Evolutionary conservation across 2,113 vertebrate genomes (phyloP).

Genomic region (Cygnus buccinator): DNA sequence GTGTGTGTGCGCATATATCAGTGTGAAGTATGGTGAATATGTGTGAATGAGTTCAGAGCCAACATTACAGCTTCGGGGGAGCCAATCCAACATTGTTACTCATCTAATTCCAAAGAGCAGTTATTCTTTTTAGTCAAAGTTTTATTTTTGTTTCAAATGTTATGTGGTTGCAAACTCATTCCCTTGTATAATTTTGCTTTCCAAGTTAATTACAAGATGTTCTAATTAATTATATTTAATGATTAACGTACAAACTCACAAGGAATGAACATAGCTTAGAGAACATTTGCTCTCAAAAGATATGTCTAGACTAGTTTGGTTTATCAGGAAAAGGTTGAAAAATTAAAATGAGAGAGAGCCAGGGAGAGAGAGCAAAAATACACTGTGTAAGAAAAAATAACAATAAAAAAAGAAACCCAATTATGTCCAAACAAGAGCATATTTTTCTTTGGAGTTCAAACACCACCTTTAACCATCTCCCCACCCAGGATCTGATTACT

Average conservation of each 20-base stretch:
- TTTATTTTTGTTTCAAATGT: conserved; percentile 75
- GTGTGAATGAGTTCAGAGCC: conserved; percentile 2
- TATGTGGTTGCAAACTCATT: conserved; percentile 75
- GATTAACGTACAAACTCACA: conserved; percentile 76
- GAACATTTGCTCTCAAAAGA: conserved; percentile 72
- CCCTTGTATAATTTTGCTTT: conserved; percentile 74
- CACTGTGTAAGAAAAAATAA: conserved; percentile 58
- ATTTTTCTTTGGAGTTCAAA: conserved; percentile 69
- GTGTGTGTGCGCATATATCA: not conserved
- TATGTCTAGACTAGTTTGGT: conserved; percentile 74
- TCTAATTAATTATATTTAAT: conserved; percentile 79
- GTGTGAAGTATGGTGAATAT: not conserved
- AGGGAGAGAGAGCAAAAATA: conserved; percentile 49
- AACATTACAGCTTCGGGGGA: conserved; percentile 38
- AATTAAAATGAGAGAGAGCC: conserved; percentile 59
- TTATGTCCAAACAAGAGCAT: conserved; percentile 68
- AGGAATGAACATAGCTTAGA: conserved; percentile 68
- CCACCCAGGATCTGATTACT: conserved; percentile 75
- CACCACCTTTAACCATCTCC: conserved; percentile 64
- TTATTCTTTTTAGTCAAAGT: conserved; percentile 71
- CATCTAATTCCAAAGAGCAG: conserved; percentile 71
- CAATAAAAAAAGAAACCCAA: conserved; percentile 60
- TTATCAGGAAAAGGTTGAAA: conserved; percentile 71
- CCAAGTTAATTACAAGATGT: conserved; percentile 77
- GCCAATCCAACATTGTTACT: conserved; percentile 67